These are phyloP conservation scores for Enteromius unitaeniatus DNA, from an alignment of 2,797 vertebrate species.

Conservation along the genomic window DNA sequence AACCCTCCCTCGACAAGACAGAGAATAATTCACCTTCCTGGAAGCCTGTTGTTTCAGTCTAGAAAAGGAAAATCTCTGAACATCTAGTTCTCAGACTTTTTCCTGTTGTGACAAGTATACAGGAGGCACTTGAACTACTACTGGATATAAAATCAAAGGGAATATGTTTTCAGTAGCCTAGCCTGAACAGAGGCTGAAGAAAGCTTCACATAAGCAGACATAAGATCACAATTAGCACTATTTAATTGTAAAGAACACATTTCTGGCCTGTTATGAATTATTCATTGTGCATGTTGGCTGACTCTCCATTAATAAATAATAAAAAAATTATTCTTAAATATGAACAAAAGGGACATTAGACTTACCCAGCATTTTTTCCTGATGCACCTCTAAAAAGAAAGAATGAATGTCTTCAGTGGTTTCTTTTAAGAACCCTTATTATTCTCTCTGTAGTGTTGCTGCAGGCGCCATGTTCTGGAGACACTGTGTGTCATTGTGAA, in stretches of 20 bases:
- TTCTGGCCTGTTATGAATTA: not conserved
- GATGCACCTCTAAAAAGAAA: not conserved
- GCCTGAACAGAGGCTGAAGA: not conserved
- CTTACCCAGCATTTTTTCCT: not conserved
- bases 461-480: no score
- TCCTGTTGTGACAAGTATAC: not conserved
- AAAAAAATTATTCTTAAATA: not conserved
- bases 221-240: no score
- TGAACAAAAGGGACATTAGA: not conserved
- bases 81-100: not conserved
- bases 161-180: not conserved
- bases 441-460: no score
- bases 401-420: not conserved
- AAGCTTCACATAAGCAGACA: not conserved
- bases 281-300: not conserved
- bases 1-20: not conserved
- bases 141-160: constrained; percentile 1
- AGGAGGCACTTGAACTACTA: not conserved
- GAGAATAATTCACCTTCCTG: not conserved
- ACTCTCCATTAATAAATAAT: not conserved
- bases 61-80: not conserved
- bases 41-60: not conserved
- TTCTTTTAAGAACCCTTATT: not conserved
- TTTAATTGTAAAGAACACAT: not conserved
- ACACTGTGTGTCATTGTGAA: no score